Evolutionary conservation across 2,113 vertebrate genomes (phyloP).

Genomic region (Protobothrops mucrosquamatus): DNA sequence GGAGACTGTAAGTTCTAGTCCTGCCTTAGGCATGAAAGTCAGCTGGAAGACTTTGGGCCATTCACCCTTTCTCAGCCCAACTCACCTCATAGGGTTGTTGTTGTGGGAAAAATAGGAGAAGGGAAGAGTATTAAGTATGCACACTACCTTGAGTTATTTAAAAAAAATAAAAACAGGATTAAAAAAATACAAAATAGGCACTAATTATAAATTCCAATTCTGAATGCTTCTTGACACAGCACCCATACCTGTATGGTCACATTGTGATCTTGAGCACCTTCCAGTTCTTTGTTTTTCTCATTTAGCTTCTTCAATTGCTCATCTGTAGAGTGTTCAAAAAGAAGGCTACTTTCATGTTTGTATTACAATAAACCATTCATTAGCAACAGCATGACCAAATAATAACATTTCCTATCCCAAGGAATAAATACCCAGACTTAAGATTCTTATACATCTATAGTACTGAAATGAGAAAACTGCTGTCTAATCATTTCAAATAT

Average conservation of each 20-base stretch:
- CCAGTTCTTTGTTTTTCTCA: slow-evolving; percentile 83
- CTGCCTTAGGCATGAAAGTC: background rate
- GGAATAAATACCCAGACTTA: background rate
- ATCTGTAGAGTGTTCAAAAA: slow-evolving; percentile 61
- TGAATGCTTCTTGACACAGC: background rate
- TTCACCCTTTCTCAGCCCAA: background rate
- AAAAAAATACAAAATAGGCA: background rate
- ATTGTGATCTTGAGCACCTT: slow-evolving; percentile 71
- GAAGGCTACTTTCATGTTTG: background rate
- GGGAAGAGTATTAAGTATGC: background rate
- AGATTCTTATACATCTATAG: background rate
- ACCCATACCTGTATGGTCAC: slow-evolving; percentile 78
- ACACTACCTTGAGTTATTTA: background rate
- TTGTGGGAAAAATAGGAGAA: background rate
- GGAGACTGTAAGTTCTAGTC: background rate
- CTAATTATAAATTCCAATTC: background rate
- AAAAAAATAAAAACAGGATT: background rate
- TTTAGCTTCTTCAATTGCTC: slow-evolving; percentile 76
- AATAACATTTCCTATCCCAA: background rate
- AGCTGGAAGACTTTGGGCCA: background rate
- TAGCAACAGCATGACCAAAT: background rate
- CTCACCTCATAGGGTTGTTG: background rate
- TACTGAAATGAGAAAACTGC: background rate
- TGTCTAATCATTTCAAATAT: background rate
- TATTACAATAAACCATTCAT: background rate